Base-by-base conservation (phyloP, 1,140 invertebrate species). In the Matsumurasca onukii region DNA sequence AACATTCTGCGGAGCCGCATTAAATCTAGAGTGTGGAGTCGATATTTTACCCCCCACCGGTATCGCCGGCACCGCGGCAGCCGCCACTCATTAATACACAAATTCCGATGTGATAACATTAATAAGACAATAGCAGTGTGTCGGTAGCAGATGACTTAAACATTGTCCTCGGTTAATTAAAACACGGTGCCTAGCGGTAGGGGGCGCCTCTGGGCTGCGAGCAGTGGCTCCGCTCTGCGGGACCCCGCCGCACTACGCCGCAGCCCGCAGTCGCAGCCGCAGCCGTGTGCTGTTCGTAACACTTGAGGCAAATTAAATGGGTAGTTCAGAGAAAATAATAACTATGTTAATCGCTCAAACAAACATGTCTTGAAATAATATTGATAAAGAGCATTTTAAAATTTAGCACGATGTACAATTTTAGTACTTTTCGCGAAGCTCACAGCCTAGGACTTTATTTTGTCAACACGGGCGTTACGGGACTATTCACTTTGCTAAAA, bases 141-240 rank as follows among this genome's bases (percentile, higher is more conserved):
- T 31, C 59, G 59, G 59, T 63, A 63, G 59, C 59, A 63, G 59
- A 63, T 63, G 59, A 31, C 59, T 63, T 63, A 63, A 63, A 63
- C 59, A 63, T 63, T 63, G 59, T 63, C 59, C 59, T 63, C 59
- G 15, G 59, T 25, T 66, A 66, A 52, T 52, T 52, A 52, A 66
- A 66, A 66, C 48, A 66, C 34, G 64, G 48, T 24, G 64, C 34
- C 27, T 1, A 30, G 17, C 64, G 22, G 31, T 45, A 30, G 48
- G 64, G 39, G 64, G 64, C 20, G 39, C 64, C 31, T 48, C 64
- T 45, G 5, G 64, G 48, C 31, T n/a, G n/a, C n/a, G n/a, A n/a
- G n/a, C n/a, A n/a, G n/a, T 9, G 9, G 39, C 9, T 45, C 9
- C 39, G 39, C 9, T n/a, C 39, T 9, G 39, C 39, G n/a, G 9